These are phyloP conservation scores for Microtus montanus DNA, from an alignment of 2,113 vertebrate species.

Conservation along the genomic window DNA sequence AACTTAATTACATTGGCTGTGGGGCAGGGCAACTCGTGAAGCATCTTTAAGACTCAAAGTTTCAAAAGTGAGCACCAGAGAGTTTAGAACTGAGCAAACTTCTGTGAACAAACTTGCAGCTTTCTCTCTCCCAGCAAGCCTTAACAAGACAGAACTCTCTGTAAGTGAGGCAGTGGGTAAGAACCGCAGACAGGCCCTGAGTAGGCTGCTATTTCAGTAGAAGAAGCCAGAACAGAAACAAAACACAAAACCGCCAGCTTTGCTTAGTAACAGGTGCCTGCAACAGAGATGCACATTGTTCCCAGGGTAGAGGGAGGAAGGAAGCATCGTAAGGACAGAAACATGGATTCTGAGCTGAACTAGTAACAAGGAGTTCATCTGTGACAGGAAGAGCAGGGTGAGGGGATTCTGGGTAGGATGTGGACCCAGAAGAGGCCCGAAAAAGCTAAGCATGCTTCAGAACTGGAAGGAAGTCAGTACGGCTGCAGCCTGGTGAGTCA, in stretches of 20 bases:
- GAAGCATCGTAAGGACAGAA: neutral
- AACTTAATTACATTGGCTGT: neutral
- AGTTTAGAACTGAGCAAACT: constrained; percentile 56
- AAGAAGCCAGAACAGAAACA: neutral
- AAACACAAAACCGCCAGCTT: neutral
- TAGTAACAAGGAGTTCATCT: neutral
- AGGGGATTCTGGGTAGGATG: neutral
- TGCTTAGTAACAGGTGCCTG: neutral
- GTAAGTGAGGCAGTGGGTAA: neutral
- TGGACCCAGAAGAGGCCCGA: neutral
- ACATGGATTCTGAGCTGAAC: neutral
- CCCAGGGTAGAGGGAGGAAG: neutral
- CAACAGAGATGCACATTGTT: neutral
- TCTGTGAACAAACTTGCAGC: neutral
- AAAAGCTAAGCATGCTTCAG: neutral
- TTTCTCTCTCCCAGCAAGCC: neutral
- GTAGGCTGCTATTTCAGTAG: neutral
- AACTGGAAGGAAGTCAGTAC: neutral
- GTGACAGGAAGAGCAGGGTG: neutral
- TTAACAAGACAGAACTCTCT: neutral
- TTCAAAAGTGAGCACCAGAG: constrained; percentile 40
- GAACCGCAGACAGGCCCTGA: neutral
- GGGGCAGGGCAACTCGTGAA: neutral
- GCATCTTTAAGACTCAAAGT: neutral
- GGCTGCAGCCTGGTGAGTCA: neutral